phyloP scores from a whole-genome alignment of 2,888 invertebrate genomes.

The Amaurobius ferox region DNA sequence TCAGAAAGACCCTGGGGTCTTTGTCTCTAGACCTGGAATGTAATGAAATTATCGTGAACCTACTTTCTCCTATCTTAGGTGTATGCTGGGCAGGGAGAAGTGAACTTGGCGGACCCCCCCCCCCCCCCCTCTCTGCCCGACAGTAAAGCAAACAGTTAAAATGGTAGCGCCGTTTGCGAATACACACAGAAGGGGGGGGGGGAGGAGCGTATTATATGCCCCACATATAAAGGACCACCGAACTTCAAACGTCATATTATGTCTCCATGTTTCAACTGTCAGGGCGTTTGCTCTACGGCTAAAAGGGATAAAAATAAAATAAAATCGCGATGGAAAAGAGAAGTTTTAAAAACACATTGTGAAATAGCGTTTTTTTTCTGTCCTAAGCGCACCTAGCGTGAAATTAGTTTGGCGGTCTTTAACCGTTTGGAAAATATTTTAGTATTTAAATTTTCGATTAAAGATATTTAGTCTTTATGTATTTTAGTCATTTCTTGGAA shows the following conservation, averaged over 20 bases:
- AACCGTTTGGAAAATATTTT: no score
- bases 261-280: conserved; percentile 25
- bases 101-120: neutral
- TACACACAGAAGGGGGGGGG: conserved; percentile 8
- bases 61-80: conserved; percentile 1
- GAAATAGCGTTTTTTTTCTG: neutral
- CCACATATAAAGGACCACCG: conserved; percentile 6
- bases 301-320: neutral
- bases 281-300: neutral
- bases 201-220: neutral
- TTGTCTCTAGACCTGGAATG: neutral
- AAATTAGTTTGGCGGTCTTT: no score
- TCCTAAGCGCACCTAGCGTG: no score
- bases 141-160: conserved; percentile 22
- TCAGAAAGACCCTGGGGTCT: conserved; percentile 3
- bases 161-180: conserved; percentile 3
- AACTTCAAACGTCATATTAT: conserved; percentile 35
- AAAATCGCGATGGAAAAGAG: neutral
- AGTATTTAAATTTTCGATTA: no score
- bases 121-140: neutral
- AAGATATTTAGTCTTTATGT: no score
- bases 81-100: neutral
- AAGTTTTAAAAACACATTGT: conserved; percentile 1
- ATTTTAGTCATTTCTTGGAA: no score
- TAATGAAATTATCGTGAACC: conserved; percentile 29